Evolutionary conservation across 2,888 invertebrate genomes (phyloP).

Genomic region (Pollenia labialis): DNA sequence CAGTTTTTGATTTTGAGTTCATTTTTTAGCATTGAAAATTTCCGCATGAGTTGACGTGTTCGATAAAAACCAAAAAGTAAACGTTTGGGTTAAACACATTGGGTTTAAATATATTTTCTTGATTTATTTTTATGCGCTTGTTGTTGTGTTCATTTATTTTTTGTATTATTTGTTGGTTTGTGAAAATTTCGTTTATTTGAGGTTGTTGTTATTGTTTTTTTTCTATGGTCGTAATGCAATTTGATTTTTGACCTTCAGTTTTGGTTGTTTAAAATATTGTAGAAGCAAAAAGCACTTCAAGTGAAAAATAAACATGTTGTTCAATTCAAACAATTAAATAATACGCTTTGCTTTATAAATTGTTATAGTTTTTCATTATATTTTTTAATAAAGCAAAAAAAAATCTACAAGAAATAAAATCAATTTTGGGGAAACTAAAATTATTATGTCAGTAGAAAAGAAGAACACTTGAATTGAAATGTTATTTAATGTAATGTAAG

Average conservation of each 20-base stretch:
- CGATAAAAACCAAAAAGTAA: constrained; percentile 32
- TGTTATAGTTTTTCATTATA: not conserved
- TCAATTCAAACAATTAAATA: constrained; percentile 31
- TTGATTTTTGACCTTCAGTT: constrained; percentile 34
- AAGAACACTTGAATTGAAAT: not conserved
- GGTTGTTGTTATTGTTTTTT: not conserved
- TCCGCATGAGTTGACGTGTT: constrained; percentile 35
- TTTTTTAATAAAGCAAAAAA: not conserved
- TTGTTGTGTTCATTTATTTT: not conserved
- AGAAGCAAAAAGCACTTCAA: constrained; percentile 16
- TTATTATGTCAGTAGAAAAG: not conserved
- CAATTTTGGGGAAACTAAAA: not conserved
- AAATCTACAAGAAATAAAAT: not conserved
- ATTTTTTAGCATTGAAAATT: constrained; percentile 17
- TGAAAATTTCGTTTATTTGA: constrained; percentile 1
- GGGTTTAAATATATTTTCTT: not conserved
- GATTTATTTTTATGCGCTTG: not conserved
- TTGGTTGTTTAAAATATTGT: not conserved
- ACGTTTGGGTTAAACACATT: constrained; percentile 5
- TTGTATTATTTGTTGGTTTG: constrained; percentile 23
- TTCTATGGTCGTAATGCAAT: not conserved
- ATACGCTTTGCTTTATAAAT: constrained; percentile 4
- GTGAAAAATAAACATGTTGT: constrained; percentile 9
- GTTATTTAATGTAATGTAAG: not conserved
- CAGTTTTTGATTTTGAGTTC: not conserved